Percentiles rank a stretch among this genome's conserved stretches.
Conservation (phyloP, 2,888 invertebrate genomes). For the Drosophila meridiana region DNA sequence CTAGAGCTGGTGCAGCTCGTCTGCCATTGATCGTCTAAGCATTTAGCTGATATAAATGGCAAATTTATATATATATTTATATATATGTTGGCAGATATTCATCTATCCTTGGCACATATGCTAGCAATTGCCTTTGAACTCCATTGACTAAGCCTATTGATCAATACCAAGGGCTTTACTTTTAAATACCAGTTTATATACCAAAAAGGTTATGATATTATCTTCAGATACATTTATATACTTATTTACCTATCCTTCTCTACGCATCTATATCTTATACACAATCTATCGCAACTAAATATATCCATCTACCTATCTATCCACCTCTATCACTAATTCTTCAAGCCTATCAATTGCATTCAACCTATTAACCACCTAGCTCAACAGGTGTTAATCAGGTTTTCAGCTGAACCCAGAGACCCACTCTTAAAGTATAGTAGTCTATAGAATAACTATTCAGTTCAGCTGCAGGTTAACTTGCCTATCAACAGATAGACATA, state of each 20-base stretch:
- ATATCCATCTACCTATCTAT: background rate
- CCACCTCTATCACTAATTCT: too few species aligned
- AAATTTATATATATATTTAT: too few species aligned
- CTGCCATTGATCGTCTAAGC: background rate
- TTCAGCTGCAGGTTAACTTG: background rate
- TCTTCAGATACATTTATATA: background rate
- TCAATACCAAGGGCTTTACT: background rate
- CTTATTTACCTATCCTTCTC: background rate
- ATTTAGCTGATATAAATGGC: background rate
- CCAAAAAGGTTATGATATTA: background rate
- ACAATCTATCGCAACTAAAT: background rate
- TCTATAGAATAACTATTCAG: background rate
- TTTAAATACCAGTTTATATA: background rate
- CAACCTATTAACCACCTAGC: background rate
- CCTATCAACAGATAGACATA: background rate
- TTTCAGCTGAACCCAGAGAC: background rate
- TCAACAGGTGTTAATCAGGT: background rate
- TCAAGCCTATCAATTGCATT: background rate
- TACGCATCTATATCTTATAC: background rate
- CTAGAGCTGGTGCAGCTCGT: background rate
- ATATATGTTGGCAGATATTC: background rate
- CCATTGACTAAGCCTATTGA: background rate
- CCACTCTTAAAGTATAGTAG: too few species aligned
- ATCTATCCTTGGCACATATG: background rate
- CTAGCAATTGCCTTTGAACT: background rate